Base-by-base conservation (phyloP, 2,797 vertebrate genomes). In the Etheostoma nigrum region DNA sequence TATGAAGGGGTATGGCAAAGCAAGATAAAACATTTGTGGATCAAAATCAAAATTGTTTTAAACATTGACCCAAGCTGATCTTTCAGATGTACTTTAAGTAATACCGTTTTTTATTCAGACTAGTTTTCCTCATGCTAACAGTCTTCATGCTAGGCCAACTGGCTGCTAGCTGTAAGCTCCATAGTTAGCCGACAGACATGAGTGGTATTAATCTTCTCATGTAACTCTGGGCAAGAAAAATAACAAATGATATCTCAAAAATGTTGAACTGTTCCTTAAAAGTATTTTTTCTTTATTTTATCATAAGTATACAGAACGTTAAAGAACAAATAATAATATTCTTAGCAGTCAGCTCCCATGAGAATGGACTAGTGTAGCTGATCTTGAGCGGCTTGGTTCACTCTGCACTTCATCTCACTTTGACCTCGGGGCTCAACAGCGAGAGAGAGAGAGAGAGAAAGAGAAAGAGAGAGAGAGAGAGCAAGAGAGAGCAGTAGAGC, bases 361-460 rank as follows among this genome's bases (percentile, higher is more conserved):
- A 67, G 67, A 62, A 47, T 40, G 12, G 18, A 76, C 6, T 19
- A 73, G 11, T 59, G 59, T 42, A 55, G n/a, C 70, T 19, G 58
- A 81, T 80, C 63, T 73, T 42, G 59, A 47, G 60, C 58, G 72
- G 54, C 58, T 63, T 13, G 33, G 59, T 74, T 82, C 33, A 23
- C 54, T 74, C 57, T 72, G 36, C 30, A 23, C 64, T 67, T 59
- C 42, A 69, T 54, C 64, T 64, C 51, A 27, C 71, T 72, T 57
- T 74, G 66, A 90, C 85, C 89, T 85, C 60, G 19, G 53, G 87
- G 73, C 85, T 69, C 85, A 89, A 86, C 82, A 86, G 67, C 74
- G 74, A 36, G 33, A 36, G 33, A 36, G 33, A 2, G 33, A 36
- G 33, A 36, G 33, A 0, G 33, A 36, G 33, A 36, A 9, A 36